A percentile compares a stretch with the other conserved stretches of the same genome.
These are phyloP conservation scores for Drosophila setifemur DNA, from an alignment of 1,140 invertebrate species.

Conservation along the genomic window DNA sequence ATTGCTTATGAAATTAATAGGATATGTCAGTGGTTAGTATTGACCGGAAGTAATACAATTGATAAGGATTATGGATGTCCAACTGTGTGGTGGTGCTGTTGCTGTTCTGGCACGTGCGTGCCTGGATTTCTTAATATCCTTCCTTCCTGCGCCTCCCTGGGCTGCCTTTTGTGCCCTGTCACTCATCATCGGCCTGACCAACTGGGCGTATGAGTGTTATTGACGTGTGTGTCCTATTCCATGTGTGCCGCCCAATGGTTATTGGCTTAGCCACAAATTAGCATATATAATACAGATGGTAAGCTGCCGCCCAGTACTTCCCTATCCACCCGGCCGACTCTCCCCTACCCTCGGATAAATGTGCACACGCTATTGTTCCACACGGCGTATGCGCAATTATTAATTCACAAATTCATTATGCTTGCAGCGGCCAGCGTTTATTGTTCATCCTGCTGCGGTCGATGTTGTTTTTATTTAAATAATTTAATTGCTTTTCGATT, in stretches of 20 bases:
- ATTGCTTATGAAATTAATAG: slow-evolving; percentile 82
- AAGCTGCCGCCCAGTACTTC: neutral
- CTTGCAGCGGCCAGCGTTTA: slow-evolving; percentile 50
- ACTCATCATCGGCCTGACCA: slow-evolving; percentile 63
- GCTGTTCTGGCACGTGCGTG: slow-evolving; percentile 17
- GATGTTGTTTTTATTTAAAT: slow-evolving; percentile 76
- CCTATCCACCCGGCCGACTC: neutral
- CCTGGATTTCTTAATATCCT: slow-evolving; percentile 33
- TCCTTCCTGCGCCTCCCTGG: neutral
- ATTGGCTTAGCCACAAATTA: slow-evolving; percentile 54
- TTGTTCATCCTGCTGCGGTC: slow-evolving; percentile 40
- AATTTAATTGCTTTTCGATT: slow-evolving; percentile 81
- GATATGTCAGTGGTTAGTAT: slow-evolving; percentile 81
- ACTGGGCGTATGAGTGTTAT: slow-evolving; percentile 78
- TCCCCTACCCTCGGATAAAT: neutral
- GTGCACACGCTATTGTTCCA: slow-evolving; percentile 15
- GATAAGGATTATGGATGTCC: slow-evolving; percentile 79
- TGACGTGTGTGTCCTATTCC: slow-evolving; percentile 47
- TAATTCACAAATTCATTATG: slow-evolving; percentile 75
- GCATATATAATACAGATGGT: slow-evolving; percentile 53
- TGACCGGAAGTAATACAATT: slow-evolving; percentile 82
- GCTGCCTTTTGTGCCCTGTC: too few species aligned
- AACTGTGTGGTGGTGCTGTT: slow-evolving; percentile 23
- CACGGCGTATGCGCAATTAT: slow-evolving; percentile 60
- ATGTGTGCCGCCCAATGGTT: slow-evolving; percentile 36